Evolutionary conservation across 2,888 invertebrate species (phyloP).

Genomic region (Pherbina coryleti): DNA sequence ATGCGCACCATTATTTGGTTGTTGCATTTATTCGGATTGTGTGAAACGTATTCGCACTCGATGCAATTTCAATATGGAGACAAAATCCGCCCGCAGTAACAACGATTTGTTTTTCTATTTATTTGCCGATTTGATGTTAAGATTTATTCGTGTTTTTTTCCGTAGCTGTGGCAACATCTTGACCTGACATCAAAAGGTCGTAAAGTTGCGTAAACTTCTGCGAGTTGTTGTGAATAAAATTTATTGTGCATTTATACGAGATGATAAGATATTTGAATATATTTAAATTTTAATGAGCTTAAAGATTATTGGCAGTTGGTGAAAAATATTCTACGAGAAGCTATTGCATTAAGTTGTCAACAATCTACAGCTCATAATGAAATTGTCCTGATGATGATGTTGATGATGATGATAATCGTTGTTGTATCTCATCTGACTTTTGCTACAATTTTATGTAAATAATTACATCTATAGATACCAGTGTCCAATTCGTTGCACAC

Average conservation of each 20-base stretch:
- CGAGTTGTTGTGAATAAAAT: background rate
- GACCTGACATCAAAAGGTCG: background rate
- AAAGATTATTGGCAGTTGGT: too few relatives aligned
- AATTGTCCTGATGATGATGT: too few relatives aligned
- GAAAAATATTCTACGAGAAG: too few relatives aligned
- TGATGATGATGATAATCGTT: too few relatives aligned
- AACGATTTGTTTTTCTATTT: background rate
- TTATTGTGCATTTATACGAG: background rate
- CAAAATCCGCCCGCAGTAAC: conserved; percentile 10
- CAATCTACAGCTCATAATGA: too few relatives aligned
- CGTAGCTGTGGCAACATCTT: background rate
- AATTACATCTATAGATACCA: too few relatives aligned
- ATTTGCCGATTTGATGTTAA: background rate
- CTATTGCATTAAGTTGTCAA: too few relatives aligned
- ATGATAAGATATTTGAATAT: background rate
- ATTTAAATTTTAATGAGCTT: too few relatives aligned
- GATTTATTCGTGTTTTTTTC: background rate
- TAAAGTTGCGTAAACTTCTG: background rate
- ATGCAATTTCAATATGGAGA: background rate
- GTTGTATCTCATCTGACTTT: too few relatives aligned
- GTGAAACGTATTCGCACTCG: background rate
- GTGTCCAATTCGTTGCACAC: too few relatives aligned
- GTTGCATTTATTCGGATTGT: background rate
- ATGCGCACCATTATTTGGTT: background rate
- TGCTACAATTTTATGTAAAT: too few relatives aligned